Evolutionary conservation across 2,113 vertebrate species (phyloP), one percentile per base, ranked within the genome.

Genomic region (Naja naja): DNA sequence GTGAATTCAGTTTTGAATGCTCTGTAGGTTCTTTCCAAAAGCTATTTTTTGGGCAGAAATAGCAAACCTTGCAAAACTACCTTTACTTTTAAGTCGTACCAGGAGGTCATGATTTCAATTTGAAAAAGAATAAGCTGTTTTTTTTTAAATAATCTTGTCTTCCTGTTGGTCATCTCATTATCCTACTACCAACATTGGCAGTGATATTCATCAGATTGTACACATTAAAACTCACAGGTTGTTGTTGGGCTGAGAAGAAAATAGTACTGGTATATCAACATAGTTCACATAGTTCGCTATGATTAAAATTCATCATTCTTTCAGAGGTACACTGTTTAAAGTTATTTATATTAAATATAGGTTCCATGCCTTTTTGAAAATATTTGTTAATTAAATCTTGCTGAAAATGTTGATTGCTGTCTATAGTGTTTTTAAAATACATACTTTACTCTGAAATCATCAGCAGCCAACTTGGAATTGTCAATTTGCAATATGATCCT

Each of bases 371-470:
- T 87, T 43, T 52, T 55, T 39, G 16, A 23, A 30, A n/a, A 55
- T 54, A 10, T n/a, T n/a, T 81, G 53, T 39, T 23, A 88, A 69
- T 53, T 49, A 39, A 87, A 47, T 92, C 64, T 43, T 56, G 23
- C 39, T 85, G n/a, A 81, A 55, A 8, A 30, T 27, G 18, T 47
- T 45, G 85, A 5, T 45, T 18, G 20, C 92, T 64, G 56, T 89
- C 7, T 3, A n/a, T 53, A 54, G 47, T 5, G 34, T 74, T 60
- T 45, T 53, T 45, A 3, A 20, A 2, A 47, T 87, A 97, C 98
- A 94, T 97, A 98, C 98, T 98, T 98, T 54, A 96, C 2, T 85
- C 95, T 97, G 49, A 98, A 98, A 94, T 98, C 98, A 12, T 98
- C 98, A 5, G 94, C 94, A 10, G 97, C 95, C 95, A 98, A 94